Conservation (phyloP, 2,888 invertebrate species). For the Drosophila lutescens region DNA sequence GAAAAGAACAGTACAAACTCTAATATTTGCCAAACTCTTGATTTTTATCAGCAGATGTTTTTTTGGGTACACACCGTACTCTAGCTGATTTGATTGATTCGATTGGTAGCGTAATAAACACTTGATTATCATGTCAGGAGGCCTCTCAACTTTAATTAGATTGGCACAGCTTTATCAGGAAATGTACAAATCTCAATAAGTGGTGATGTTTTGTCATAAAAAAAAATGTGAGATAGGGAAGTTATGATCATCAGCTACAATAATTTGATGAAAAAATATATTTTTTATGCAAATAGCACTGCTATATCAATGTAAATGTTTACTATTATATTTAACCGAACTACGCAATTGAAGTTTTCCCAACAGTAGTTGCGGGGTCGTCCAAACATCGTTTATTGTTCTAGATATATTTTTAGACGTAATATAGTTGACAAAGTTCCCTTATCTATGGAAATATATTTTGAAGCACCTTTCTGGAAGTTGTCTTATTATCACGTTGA, state of each 20-base stretch:
- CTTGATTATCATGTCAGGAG: slow-evolving; percentile 53
- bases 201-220: neutral
- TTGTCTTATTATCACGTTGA: neutral
- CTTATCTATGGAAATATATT: neutral
- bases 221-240: neutral
- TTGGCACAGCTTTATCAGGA: slow-evolving; percentile 47
- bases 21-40: neutral
- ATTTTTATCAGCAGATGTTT: neutral
- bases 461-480: neutral
- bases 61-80: neutral
- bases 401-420: neutral
- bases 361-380: too few species aligned
- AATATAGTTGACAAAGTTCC: neutral
- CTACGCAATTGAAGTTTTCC: neutral
- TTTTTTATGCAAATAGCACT: neutral
- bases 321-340: neutral
- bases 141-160: slow-evolving; percentile 51
- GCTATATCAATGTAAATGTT: neutral
- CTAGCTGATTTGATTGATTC: slow-evolving; percentile 36
- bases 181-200: slow-evolving; percentile 27
- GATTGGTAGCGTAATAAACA: slow-evolving; percentile 41
- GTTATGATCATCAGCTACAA: neutral
- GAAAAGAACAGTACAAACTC: slow-evolving; percentile 3
- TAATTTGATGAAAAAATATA: neutral
- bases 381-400: neutral